Base-by-base conservation (phyloP, 2,888 invertebrate genomes). In the Lamellibrachia satsuma region DNA sequence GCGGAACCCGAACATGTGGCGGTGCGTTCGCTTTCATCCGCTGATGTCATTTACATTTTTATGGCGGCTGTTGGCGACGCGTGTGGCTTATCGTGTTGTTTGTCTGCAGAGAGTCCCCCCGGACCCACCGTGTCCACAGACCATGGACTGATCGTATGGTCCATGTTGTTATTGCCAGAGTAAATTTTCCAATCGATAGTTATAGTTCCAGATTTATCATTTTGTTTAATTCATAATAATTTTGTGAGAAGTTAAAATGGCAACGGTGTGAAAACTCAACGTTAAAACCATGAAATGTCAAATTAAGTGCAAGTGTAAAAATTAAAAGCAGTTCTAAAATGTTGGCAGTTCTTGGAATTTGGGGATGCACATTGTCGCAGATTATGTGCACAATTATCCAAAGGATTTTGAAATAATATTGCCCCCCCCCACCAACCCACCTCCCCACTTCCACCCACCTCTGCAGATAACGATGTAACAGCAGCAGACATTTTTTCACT, bases 1-100 rank as follows among this genome's bases (percentile, higher is more conserved):
- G 75, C 75, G 75, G 75, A 75, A 75, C 75, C 22, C n/a, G 75
- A 22, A 75, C 75, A 75, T 75, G 75, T 75, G 75, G n/a, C 22
- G 75, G 75, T 6, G 75, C 75, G 75, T 11, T 75, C 75, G 75
- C 75, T 75, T 75, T 75, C 75, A 75, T 75, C 75, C 75, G 75
- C 22, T n/a, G 75, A 75, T 22, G 75, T 75, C 75, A 75, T 75
- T 75, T 75, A 75, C 75, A 75, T 75, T 75, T 75, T 75, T 75
- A 75, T 75, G 75, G 75, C 22, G 75, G 22, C 75, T 75, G 75
- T 75, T n/a, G 75, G 75, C 75, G 75, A 75, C 75, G 75, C 75
- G 22, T 75, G 22, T n/a, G 22, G 75, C 75, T 75, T 75, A 75
- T 75, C 75, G 75, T 15, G 75, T 75, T 75, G 75, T 75, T 75